A percentile compares a stretch with the other conserved stretches of the same genome.
Conservation (phyloP, 1,140 invertebrate species). For the Drosophila asahinai region DNA sequence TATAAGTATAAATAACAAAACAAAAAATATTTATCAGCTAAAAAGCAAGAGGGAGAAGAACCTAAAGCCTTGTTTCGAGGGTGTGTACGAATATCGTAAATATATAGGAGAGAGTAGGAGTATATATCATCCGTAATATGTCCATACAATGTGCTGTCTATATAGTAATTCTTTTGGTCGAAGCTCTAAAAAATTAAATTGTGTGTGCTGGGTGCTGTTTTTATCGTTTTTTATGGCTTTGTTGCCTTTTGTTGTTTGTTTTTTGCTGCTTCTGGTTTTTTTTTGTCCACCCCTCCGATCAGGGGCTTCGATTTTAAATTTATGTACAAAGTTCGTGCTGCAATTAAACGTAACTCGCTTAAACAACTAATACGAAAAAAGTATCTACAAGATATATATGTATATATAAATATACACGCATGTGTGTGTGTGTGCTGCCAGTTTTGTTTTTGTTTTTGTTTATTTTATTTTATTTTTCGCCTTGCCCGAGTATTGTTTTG, state of each 20-base stretch:
- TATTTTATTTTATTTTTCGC: conserved; percentile 24
- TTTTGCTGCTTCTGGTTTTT: conserved; percentile 15
- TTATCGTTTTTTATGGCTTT: background rate
- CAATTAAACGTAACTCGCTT: conserved; percentile 73
- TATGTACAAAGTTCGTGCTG: conserved; percentile 82
- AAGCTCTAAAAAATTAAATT: conserved; percentile 65
- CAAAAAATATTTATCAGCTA: conserved; percentile 29
- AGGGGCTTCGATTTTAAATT: conserved; percentile 65
- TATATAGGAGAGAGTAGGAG: conserved; percentile 26
- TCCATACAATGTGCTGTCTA: conserved; percentile 23
- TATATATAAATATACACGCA: conserved; percentile 42
- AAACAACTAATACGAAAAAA: conserved; percentile 56
- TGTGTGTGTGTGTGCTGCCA: conserved; percentile 34
- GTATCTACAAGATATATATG: conserved; percentile 69
- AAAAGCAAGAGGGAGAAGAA: conserved; percentile 21
- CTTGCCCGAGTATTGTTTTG: conserved; percentile 61
- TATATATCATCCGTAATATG: conserved; percentile 26
- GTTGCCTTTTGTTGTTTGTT: conserved; percentile 10
- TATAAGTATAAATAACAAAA: conserved; percentile 36
- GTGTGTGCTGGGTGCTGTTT: conserved; percentile 23
- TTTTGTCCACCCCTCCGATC: background rate
- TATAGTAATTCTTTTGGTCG: conserved; percentile 58
- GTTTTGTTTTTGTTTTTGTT: conserved; percentile 13
- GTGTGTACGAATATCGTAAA: conserved; percentile 48
- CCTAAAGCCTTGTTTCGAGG: conserved; percentile 54